A percentile compares a stretch with the other conserved stretches of the same genome.
Conservation (phyloP, 1,140 invertebrate species). For the Cherax quadricarinatus region DNA sequence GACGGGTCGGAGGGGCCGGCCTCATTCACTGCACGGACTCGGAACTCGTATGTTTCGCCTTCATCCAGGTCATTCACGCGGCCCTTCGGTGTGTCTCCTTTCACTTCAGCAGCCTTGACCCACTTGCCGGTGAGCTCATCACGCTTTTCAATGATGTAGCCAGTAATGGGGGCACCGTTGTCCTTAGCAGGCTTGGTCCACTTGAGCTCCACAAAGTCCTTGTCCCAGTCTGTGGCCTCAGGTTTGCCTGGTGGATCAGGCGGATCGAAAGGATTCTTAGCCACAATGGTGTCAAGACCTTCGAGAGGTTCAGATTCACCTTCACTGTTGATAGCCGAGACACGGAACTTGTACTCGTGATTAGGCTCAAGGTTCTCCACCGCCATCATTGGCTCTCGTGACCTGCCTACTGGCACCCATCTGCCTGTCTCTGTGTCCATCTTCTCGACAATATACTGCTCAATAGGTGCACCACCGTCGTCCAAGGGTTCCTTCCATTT, state of each 20-base stretch:
- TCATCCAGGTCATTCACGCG: conserved; percentile 89
- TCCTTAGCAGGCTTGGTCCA: conserved; percentile 93
- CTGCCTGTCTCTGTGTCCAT: conserved; percentile 89
- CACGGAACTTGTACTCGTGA: conserved; percentile 98
- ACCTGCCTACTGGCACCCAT: conserved; percentile 88
- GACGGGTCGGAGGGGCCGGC: conserved; percentile 80
- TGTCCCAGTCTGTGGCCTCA: conserved; percentile 95
- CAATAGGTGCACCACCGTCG: conserved; percentile 94
- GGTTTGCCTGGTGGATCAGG: conserved; percentile 93
- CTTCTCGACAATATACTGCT: conserved; percentile 94
- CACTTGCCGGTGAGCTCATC: conserved; percentile 91
- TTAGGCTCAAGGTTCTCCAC: conserved; percentile 90
- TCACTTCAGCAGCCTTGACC: conserved; percentile 89
- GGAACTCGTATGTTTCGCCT: conserved; percentile 91
- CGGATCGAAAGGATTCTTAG: conserved; percentile 98
- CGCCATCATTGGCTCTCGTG: conserved; percentile 89
- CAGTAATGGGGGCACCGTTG: conserved; percentile 94
- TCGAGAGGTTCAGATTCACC: conserved; percentile 95
- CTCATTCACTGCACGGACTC: conserved; percentile 84
- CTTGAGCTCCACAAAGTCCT: conserved; percentile 93
- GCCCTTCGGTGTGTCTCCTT: conserved; percentile 86
- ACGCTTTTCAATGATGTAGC: conserved; percentile 95
- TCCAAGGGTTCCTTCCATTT: conserved; percentile 97
- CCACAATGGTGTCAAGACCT: conserved; percentile 91
- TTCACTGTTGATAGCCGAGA: conserved; percentile 95